Evolutionary conservation across 2,113 vertebrate genomes (phyloP).

Genomic region (Xenus cinereus): DNA sequence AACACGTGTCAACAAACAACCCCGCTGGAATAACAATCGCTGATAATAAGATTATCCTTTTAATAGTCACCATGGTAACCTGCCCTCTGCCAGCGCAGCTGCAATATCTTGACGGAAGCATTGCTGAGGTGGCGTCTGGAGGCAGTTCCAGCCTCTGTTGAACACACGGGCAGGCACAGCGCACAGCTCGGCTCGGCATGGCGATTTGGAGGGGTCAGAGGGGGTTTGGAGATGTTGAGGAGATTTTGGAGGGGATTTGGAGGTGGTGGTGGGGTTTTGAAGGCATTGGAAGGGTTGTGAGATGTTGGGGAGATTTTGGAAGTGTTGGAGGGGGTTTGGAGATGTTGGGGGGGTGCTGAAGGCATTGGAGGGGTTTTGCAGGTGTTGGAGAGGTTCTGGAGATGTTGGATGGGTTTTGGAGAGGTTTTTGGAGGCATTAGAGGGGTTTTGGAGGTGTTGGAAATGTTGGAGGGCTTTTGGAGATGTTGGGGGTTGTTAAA

Average conservation of each 20-base stretch:
- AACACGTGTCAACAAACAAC: background rate
- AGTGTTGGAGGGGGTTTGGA: background rate
- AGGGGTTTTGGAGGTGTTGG: background rate
- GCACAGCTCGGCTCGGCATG: rapidly evolving
- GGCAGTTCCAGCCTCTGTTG: background rate
- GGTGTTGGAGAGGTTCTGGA: rapidly evolving
- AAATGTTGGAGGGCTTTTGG: background rate
- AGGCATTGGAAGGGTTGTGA: background rate
- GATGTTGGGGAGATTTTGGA: background rate
- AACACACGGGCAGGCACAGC: rapidly evolving
- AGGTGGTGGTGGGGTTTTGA: background rate
- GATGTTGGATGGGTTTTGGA: background rate
- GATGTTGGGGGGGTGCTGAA: background rate
- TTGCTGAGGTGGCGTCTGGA: background rate
- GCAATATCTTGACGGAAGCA: background rate
- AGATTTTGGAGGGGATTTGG: background rate
- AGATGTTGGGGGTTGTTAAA: background rate
- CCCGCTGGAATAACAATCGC: rapidly evolving
- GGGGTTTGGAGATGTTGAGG: too few relatives aligned
- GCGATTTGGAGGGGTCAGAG: rapidly evolving
- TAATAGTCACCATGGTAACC: background rate
- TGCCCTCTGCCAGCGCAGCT: background rate
- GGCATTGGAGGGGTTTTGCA: background rate
- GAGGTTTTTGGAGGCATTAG: background rate
- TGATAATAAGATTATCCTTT: background rate